Conservation (phyloP, 2,113 vertebrate species). For the Thermophis baileyi region DNA sequence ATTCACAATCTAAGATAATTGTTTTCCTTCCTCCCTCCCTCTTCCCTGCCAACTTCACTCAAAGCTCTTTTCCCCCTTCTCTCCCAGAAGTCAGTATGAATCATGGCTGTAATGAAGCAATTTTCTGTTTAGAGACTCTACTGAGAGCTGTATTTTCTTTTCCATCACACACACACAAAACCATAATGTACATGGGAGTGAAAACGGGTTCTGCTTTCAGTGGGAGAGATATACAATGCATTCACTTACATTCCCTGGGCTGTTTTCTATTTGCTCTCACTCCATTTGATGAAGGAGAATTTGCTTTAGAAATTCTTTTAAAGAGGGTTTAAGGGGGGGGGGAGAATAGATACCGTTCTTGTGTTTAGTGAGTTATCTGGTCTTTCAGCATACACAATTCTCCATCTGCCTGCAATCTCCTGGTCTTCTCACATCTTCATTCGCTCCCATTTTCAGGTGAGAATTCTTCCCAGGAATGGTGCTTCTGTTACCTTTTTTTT, state of each 20-base stretch:
- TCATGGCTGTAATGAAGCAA: constrained; percentile 45
- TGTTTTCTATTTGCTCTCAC: neutral
- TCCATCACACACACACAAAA: neutral
- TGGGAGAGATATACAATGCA: constrained; percentile 44
- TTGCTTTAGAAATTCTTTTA: neutral
- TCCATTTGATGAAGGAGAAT: neutral
- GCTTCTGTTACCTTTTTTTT: neutral
- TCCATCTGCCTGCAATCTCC: neutral
- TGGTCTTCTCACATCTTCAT: neutral
- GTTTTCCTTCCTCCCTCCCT: constrained; percentile 20
- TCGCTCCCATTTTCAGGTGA: neutral
- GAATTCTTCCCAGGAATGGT: neutral
- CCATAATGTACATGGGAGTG: constrained; percentile 38
- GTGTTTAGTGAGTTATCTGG: neutral
- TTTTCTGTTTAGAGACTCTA: constrained; percentile 45
- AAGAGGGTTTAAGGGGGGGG: neutral
- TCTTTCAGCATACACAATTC: neutral
- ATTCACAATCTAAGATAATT: constrained; percentile 39
- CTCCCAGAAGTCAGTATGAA: constrained; percentile 34
- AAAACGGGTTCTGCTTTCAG: constrained; percentile 25
- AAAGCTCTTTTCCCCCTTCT: constrained; percentile 20
- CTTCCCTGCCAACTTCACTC: constrained; percentile 31
- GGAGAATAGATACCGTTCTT: neutral
- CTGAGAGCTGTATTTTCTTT: constrained; percentile 38
- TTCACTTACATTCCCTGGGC: neutral